Evolutionary conservation across 2,888 invertebrate species (phyloP).

Genomic region (Tigriopus californicus): DNA sequence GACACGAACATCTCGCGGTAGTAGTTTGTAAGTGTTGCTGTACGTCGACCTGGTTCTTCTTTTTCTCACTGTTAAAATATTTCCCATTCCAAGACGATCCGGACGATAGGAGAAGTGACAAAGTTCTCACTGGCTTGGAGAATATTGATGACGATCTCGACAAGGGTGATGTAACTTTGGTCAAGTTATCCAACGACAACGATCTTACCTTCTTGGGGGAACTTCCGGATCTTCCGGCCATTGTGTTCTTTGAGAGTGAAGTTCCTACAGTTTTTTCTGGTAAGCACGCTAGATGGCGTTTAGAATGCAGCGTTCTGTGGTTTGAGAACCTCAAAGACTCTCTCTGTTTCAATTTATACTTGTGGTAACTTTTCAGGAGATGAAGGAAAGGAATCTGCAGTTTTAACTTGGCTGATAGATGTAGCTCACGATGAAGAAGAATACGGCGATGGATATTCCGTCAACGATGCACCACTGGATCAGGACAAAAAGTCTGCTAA

Average conservation of each 20-base stretch:
- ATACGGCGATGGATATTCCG: no score
- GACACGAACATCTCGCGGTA: constrained; percentile 72
- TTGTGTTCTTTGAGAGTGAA: constrained; percentile 58
- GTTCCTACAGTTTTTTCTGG: constrained; percentile 35
- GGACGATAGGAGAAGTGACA: constrained; percentile 63
- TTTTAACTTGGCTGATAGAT: constrained; percentile 72
- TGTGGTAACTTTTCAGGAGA: constrained; percentile 39
- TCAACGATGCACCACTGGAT: no score
- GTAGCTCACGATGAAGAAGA: no score
- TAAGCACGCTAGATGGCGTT: no score
- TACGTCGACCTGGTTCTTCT: no score
- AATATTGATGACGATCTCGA: constrained; percentile 86
- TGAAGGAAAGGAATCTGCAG: constrained; percentile 75
- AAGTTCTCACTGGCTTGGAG: constrained; percentile 68
- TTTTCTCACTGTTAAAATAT: background rate
- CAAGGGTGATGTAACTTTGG: constrained; percentile 72
- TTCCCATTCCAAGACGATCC: constrained; percentile 1
- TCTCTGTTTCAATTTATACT: no score
- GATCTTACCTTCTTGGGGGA: constrained; percentile 58
- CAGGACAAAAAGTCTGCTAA: no score
- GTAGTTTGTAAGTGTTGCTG: constrained; percentile 59
- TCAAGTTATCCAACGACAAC: constrained; percentile 68
- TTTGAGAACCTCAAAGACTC: no score
- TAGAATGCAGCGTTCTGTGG: no score
- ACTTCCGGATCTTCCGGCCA: constrained; percentile 57